Conservation (phyloP, 2,113 vertebrate genomes). For the Pelusios castaneus region DNA sequence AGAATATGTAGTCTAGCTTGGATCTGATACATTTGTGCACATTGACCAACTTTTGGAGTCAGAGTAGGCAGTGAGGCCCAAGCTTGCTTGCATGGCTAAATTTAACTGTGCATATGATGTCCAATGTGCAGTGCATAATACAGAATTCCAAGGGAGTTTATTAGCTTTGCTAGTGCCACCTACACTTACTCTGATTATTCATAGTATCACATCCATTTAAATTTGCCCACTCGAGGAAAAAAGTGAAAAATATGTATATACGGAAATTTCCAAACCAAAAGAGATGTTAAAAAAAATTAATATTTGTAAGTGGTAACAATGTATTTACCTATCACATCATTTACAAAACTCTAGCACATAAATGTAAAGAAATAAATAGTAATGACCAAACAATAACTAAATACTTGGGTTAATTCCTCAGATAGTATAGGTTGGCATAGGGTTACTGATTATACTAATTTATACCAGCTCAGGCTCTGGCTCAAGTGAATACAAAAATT, state of each 20-base stretch:
- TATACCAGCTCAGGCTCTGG: neutral
- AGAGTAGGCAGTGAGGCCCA: neutral
- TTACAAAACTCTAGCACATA: neutral
- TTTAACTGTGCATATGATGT: neutral
- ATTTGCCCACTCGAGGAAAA: neutral
- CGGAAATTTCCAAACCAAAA: neutral
- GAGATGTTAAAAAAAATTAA: neutral
- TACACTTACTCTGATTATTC: neutral
- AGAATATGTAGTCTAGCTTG: neutral
- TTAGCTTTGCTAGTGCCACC: neutral
- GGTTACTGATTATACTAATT: neutral
- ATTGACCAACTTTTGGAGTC: neutral
- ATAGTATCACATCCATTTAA: neutral
- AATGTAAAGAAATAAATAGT: neutral
- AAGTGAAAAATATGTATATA: neutral
- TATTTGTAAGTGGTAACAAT: neutral
- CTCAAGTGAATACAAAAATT: neutral
- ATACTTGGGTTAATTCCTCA: neutral
- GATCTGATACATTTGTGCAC: neutral
- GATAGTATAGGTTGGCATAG: neutral
- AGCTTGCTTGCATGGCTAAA: neutral
- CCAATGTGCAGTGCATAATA: slow-evolving; percentile 3
- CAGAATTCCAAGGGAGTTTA: neutral
- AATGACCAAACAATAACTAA: neutral
- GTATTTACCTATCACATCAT: neutral